Conservation (phyloP, 2,797 vertebrate species). For the Tapera naevia region DNA sequence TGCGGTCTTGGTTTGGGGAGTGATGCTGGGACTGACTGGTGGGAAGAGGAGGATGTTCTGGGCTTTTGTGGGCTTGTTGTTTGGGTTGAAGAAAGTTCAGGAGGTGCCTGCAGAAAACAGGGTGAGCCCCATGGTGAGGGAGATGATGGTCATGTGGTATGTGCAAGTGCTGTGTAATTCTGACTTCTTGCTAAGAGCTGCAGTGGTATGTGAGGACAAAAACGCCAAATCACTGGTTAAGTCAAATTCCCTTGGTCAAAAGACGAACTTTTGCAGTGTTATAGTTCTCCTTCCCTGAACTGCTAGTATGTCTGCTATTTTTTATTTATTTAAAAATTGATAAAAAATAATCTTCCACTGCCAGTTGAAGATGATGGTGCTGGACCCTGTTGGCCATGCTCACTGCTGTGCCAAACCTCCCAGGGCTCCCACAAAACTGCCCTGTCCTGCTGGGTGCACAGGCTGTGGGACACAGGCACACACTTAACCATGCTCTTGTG, state of each 20-base stretch:
- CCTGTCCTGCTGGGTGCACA: rapidly evolving
- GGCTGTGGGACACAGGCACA: neutral
- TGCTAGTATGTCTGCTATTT: neutral
- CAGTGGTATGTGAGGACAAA: neutral
- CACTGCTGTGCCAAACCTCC: rapidly evolving
- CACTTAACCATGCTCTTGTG: rapidly evolving
- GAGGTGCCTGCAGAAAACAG: neutral
- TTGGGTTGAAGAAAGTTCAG: neutral
- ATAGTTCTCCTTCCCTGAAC: neutral
- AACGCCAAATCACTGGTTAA: neutral
- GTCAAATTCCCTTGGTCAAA: neutral
- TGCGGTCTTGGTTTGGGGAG: rapidly evolving
- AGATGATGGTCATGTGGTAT: rapidly evolving
- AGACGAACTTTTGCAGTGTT: neutral
- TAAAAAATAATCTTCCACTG: too few species aligned
- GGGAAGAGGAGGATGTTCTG: too few species aligned
- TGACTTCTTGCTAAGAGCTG: neutral
- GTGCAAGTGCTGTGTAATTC: neutral
- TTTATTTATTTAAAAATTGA: neutral
- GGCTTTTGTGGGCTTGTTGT: neutral
- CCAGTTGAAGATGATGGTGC: neutral
- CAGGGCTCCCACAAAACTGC: neutral
- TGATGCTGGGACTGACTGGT: rapidly evolving
- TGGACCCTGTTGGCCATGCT: neutral
- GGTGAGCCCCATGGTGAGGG: neutral